Conservation (phyloP, 2,888 invertebrate species). For the Archips xylosteana region DNA sequence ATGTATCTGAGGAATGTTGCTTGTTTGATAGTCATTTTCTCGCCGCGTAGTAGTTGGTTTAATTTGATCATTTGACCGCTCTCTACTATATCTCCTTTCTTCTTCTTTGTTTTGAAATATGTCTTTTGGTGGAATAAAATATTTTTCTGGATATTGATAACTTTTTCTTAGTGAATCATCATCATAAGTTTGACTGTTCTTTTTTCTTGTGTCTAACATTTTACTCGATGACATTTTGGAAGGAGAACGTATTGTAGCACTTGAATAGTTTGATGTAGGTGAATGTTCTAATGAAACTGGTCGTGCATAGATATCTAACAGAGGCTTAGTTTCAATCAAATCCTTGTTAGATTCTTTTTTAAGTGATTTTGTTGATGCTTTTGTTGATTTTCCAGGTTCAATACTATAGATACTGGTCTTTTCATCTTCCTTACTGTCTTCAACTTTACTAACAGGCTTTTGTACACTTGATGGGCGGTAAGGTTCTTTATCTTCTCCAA, state of each 20-base stretch:
- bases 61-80: conserved; percentile 16
- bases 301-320: conserved; percentile 49
- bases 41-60: background rate
- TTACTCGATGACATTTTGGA: conserved; percentile 52
- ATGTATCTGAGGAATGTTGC: background rate
- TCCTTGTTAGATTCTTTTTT: conserved; percentile 5
- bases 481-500: conserved; percentile 69
- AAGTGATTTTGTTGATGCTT: background rate
- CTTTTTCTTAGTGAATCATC: conserved; percentile 21
- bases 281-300: conserved; percentile 44
- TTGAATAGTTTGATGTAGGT: conserved; percentile 52
- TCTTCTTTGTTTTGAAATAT: conserved; percentile 43
- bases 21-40: conserved; percentile 1
- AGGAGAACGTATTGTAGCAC: conserved; percentile 69
- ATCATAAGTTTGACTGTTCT: conserved; percentile 39
- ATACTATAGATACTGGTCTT: background rate
- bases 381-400: background rate
- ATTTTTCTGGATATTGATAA: conserved; percentile 51
- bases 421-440: conserved; percentile 6
- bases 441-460: background rate
- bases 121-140: conserved; percentile 57
- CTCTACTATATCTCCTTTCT: conserved; percentile 28
- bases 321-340: conserved; percentile 45
- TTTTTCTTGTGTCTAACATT: conserved; percentile 44
- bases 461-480: conserved; percentile 54